Conservation (phyloP, 2,888 invertebrate genomes). For the Nephrocerus scutellatus region DNA sequence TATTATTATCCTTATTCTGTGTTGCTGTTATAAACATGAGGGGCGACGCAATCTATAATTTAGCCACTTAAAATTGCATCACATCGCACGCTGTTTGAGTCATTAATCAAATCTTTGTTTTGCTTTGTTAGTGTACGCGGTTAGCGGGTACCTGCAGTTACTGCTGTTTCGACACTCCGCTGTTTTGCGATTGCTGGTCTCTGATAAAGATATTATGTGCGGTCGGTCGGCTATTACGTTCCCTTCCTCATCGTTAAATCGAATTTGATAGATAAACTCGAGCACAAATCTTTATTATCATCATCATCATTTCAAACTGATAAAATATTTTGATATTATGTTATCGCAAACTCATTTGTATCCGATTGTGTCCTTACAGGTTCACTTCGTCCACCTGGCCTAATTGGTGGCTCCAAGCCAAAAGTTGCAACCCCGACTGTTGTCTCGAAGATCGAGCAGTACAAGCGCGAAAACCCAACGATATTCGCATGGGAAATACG, state of each 20-base stretch:
- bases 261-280: slow-evolving; percentile 17
- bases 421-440: slow-evolving; percentile 97
- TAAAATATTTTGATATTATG: slow-evolving; percentile 3
- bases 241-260: slow-evolving; percentile 4
- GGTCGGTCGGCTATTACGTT: slow-evolving; percentile 25
- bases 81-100: slow-evolving; percentile 17
- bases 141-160: no score
- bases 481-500: slow-evolving; percentile 99
- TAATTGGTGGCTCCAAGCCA: slow-evolving; percentile 94
- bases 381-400: slow-evolving; percentile 79
- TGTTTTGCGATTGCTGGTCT: slow-evolving; percentile 31
- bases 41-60: slow-evolving; percentile 26
- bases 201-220: slow-evolving; percentile 42
- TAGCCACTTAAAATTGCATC: slow-evolving; percentile 37
- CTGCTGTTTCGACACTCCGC: no score
- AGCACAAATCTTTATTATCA: slow-evolving; percentile 12
- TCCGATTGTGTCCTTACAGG: slow-evolving; percentile 53
- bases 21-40: slow-evolving; percentile 1
- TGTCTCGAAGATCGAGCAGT: slow-evolving; percentile 95
- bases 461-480: slow-evolving; percentile 96
- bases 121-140: no score
- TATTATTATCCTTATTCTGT: slow-evolving; percentile 31
- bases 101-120: slow-evolving; percentile 41
- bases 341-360: not conserved
- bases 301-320: slow-evolving; percentile 10